Conservation (phyloP, 1,140 invertebrate genomes). For the Hypothenemus hampei region DNA sequence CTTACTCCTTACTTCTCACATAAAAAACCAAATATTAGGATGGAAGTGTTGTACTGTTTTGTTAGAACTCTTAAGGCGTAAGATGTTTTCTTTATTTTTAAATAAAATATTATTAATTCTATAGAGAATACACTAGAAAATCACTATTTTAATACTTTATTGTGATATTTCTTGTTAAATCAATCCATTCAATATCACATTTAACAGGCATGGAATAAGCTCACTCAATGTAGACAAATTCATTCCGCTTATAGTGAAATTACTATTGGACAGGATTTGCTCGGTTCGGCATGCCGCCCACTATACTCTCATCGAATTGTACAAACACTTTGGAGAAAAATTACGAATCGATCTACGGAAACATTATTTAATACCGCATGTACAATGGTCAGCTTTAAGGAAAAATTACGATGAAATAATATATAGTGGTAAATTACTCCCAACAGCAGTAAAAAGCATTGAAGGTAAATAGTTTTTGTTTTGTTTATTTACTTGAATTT, state of each 20-base stretch:
- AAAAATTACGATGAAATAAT: conserved; percentile 84
- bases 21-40: conserved; percentile 81
- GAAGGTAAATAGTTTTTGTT: conserved; percentile 22
- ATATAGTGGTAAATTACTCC: conserved; percentile 71
- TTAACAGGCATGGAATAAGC: conserved; percentile 67
- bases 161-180: background rate
- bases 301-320: conserved; percentile 81
- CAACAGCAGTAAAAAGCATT: conserved; percentile 57
- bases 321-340: conserved; percentile 89
- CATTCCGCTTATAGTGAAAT: conserved; percentile 74
- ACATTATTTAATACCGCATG: conserved; percentile 72
- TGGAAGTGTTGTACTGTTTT: conserved; percentile 74
- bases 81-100: conserved; percentile 40
- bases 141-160: background rate
- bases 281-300: conserved; percentile 83
- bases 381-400: conserved; percentile 73
- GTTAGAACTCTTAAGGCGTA: conserved; percentile 78
- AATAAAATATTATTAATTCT: background rate
- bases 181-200: background rate
- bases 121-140: background rate
- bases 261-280: conserved; percentile 82
- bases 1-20: conserved; percentile 70
- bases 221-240: conserved; percentile 75
- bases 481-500: no score
- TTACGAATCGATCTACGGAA: conserved; percentile 76